A percentile compares a stretch with the other conserved stretches of the same genome.
Evolutionary conservation across 1,140 invertebrate genomes (phyloP).

Genomic region (Nymphalis io): DNA sequence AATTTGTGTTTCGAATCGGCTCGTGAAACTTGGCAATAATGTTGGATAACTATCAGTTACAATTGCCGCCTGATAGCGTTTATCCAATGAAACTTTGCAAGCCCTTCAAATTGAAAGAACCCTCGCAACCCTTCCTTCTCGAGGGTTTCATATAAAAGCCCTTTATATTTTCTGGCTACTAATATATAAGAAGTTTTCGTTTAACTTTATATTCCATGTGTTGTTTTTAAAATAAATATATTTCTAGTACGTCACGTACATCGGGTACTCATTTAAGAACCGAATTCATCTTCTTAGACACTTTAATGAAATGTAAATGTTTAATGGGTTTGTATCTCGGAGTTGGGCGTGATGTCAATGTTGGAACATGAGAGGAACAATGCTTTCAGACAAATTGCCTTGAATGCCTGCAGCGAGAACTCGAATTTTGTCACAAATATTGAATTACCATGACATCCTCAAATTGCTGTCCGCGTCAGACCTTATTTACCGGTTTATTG

Average conservation of each 20-base stretch:
- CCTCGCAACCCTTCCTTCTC: slow-evolving; percentile 10
- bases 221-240: not conserved
- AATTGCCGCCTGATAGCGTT: slow-evolving; percentile 27
- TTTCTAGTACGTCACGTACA: not conserved
- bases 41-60: slow-evolving; percentile 36
- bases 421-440: slow-evolving; percentile 44
- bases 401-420: slow-evolving; percentile 25
- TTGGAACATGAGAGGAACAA: slow-evolving; percentile 24
- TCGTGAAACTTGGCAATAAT: slow-evolving; percentile 30
- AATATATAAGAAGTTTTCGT: not conserved
- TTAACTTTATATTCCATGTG: not conserved
- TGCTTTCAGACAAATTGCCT: slow-evolving; percentile 44
- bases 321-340: slow-evolving; percentile 3
- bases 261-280: not conserved
- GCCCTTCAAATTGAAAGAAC: slow-evolving; percentile 31
- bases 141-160: slow-evolving; percentile 20
- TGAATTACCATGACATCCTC: slow-evolving; percentile 47
- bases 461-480: slow-evolving; percentile 47
- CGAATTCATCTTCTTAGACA: not conserved
- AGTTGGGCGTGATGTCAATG: not conserved
- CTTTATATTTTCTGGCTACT: slow-evolving; percentile 11
- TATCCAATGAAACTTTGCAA: slow-evolving; percentile 25
- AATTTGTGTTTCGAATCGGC: slow-evolving; percentile 30
- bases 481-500: slow-evolving; percentile 41
- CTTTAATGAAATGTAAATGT: slow-evolving; percentile 1